Evolutionary conservation across 2,797 vertebrate species (phyloP).

Genomic region (Champsocephalus gunnari): DNA sequence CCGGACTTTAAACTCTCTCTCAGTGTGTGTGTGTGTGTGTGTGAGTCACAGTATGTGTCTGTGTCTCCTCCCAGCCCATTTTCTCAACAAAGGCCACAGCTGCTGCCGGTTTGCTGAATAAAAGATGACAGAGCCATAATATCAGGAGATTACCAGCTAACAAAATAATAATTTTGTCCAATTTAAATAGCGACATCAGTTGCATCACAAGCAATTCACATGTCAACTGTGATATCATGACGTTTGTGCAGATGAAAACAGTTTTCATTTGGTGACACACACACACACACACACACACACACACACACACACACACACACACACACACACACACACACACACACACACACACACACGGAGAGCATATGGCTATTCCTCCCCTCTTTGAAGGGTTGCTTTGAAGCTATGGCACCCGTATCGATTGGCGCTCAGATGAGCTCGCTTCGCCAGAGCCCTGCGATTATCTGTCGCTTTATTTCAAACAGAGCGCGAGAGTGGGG

Average conservation of each 20-base stretch:
- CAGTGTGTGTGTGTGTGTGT: neutral
- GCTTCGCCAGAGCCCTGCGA: conserved; percentile 80
- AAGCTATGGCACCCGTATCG: conserved; percentile 82
- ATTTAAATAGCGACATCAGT: conserved; percentile 68
- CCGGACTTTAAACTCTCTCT: conserved; percentile 36
- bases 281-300: conserved; percentile 44
- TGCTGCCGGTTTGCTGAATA: conserved; percentile 75
- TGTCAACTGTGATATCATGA: conserved; percentile 67
- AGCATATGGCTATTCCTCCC: conserved; percentile 81
- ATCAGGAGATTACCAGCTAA: conserved; percentile 77
- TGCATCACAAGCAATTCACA: conserved; percentile 61
- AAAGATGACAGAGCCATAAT: conserved; percentile 77
- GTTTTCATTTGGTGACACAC: conserved; percentile 53
- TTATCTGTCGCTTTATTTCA: conserved; percentile 85
- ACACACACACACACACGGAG: conserved; percentile 50
- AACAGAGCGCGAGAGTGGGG: conserved; percentile 76
- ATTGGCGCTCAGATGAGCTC: conserved; percentile 83
- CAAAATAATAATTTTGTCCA: conserved; percentile 76
- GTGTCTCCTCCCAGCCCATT: conserved; percentile 55
- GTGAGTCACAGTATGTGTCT: conserved; percentile 12
- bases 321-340: conserved; percentile 40
- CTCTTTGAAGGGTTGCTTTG: conserved; percentile 82
- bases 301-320: conserved; percentile 44
- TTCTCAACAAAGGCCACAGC: conserved; percentile 78
- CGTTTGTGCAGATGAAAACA: conserved; percentile 62